Conservation (phyloP, 2,797 vertebrate genomes). For the Onychomys leucogaster region DNA sequence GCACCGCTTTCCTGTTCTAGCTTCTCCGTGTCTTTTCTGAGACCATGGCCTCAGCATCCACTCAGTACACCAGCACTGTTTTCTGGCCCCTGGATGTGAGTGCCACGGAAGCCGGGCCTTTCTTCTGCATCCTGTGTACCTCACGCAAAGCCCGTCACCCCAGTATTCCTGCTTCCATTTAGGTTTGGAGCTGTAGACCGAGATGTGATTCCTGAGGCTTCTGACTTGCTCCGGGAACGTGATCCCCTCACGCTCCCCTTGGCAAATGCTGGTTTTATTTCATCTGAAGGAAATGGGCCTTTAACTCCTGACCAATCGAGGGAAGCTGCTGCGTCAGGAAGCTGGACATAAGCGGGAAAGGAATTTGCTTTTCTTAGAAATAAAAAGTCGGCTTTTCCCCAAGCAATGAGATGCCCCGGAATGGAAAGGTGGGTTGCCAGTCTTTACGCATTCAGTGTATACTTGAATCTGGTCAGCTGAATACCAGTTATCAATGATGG, state of each 20-base stretch:
- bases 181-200: background rate
- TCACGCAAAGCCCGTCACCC: too few relatives aligned
- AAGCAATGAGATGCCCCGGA: background rate
- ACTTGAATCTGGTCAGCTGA: background rate
- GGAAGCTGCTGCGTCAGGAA: background rate
- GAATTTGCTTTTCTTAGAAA: slow-evolving; percentile 36
- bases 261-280: background rate
- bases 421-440: background rate
- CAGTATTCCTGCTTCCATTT: background rate
- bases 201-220: background rate
- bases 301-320: background rate
- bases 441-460: background rate
- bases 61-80: background rate
- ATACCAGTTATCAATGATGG: background rate
- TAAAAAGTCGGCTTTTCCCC: background rate
- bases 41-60: background rate
- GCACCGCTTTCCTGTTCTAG: background rate
- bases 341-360: background rate
- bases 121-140: background rate
- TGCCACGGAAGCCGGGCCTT: background rate
- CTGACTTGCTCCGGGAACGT: background rate
- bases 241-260: background rate
- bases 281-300: background rate
- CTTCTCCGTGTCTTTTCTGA: background rate
- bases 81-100: background rate